A percentile compares a stretch with the other conserved stretches of the same genome.
These are phyloP conservation scores for Pinna nobilis DNA, from an alignment of 1,140 invertebrate species.

Conservation along the genomic window DNA sequence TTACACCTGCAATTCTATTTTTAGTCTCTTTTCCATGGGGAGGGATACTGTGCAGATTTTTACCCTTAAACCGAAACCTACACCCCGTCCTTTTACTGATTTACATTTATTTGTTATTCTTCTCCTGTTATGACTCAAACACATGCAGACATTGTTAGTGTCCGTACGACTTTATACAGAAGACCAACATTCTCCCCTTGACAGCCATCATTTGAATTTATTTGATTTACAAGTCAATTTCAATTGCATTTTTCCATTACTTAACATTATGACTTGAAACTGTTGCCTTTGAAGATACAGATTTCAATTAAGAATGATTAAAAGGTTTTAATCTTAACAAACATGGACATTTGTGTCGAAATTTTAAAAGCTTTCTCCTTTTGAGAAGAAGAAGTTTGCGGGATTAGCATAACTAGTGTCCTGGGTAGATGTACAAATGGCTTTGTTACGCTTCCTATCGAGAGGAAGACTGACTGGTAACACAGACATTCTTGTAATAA, in stretches of 20 bases:
- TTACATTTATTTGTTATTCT: no score
- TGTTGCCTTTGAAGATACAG: slow-evolving; percentile 27
- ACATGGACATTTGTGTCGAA: slow-evolving; percentile 33
- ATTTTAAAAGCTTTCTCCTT: slow-evolving; percentile 29
- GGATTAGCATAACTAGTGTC: slow-evolving; percentile 35
- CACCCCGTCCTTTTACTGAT: no score
- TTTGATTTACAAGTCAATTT: slow-evolving; percentile 21
- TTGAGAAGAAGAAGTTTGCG: slow-evolving; percentile 35
- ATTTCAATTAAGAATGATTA: slow-evolving; percentile 41
- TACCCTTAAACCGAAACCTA: no score
- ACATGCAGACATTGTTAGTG: no score
- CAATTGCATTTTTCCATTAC: slow-evolving; percentile 5
- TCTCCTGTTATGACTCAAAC: no score
- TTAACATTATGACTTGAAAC: slow-evolving; percentile 2
- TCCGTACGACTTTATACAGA: no score
- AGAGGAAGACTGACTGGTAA: slow-evolving; percentile 24
- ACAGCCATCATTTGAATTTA: slow-evolving; percentile 32
- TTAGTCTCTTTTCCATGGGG: no score
- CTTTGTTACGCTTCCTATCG: slow-evolving; percentile 5
- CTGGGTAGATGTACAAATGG: slow-evolving; percentile 27
- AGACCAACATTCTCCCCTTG: no score
- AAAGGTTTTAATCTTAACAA: slow-evolving; percentile 37
- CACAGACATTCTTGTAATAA: slow-evolving; percentile 43
- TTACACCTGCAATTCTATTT: no score
- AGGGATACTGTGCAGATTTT: no score